Base-by-base conservation (phyloP, 64 coral and sea anemone species). In the Montipora foliosa region DNA sequence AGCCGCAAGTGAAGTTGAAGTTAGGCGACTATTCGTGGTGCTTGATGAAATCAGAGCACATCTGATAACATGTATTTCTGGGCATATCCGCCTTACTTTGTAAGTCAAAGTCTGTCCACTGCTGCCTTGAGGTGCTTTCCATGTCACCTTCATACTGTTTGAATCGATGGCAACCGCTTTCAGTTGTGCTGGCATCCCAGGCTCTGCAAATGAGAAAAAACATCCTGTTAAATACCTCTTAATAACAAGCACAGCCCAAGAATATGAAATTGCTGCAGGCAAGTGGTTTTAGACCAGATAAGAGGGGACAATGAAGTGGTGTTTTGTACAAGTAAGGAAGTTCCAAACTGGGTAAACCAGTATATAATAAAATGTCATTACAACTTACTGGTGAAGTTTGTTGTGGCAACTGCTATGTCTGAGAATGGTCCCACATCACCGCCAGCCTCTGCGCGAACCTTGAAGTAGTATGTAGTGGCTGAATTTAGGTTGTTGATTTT, bases 391-490 rank as follows among this genome's bases (percentile, higher is more conserved):
- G 25, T 93, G 21, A 17, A 46, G 70, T 80, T 93, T 19, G 92
- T 93, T 22, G 59, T 93, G 76, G 76, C 83, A 75, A 48, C 47
- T 17, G 24, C 83, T 53, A 93, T 6, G 67, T 81, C 58, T 53
- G 92, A 93, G 61, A 93, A 80, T 55, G 83, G 78, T 8, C 90
- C 64, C 47, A 16, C 9, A 4, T 88, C 92, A 16, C 60, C 37
- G 5, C 5, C 45, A 15, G 21, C n/a, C 8, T 14, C 70, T 10
- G 92, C 75, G 37, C 49, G 22, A 13, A 93, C 92, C 78, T 93
- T 93, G 46, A 93, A 74, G 92, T 93, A 88, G 46, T 93, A 93
- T 0, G 61, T 88, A 0, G 92, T 93, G 16, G 83, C 83, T 75
- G 84, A 84, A 20, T 51, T 55, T 5, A 93, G 76, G 0, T 51